These are phyloP conservation scores for Orchestes rusci DNA, from an alignment of 2,888 invertebrate genomes.

Conservation along the genomic window DNA sequence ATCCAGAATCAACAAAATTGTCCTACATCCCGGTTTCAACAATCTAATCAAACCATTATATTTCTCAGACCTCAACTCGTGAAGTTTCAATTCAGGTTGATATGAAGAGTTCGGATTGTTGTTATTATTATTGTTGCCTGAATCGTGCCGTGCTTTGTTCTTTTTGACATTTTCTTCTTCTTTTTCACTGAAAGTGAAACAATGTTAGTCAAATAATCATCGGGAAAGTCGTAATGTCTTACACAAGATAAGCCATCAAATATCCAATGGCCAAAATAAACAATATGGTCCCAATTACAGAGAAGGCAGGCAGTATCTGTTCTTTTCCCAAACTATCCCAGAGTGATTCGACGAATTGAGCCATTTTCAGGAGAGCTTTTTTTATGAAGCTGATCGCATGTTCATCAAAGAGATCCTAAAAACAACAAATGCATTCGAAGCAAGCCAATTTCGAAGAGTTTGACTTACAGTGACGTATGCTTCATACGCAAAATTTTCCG, in stretches of 20 bases:
- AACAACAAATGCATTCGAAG: no score
- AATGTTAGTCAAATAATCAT: conserved; percentile 4
- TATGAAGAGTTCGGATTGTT: conserved; percentile 32
- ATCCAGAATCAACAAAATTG: conserved; percentile 86
- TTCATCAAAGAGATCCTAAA: conserved; percentile 70
- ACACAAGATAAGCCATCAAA: conserved; percentile 77
- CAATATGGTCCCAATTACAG: conserved; percentile 68
- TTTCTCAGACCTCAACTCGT: conserved; percentile 90
- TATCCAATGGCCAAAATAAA: conserved; percentile 76
- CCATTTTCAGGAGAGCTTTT: conserved; percentile 57
- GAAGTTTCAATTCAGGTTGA: conserved; percentile 69
- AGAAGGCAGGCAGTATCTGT: conserved; percentile 71
- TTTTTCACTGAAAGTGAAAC: conserved; percentile 21
- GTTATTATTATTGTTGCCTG: conserved; percentile 40
- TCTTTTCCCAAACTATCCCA: conserved; percentile 67
- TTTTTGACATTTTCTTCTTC: conserved; percentile 52
- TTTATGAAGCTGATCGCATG: conserved; percentile 67
- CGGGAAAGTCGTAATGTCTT: conserved; percentile 34
- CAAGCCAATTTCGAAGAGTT: no score
- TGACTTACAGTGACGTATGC: conserved; percentile 66
- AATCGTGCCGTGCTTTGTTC: conserved; percentile 45
- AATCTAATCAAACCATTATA: conserved; percentile 89
- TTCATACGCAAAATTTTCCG: conserved; percentile 70
- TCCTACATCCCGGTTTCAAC: conserved; percentile 91
- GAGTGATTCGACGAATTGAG: conserved; percentile 63